Percentiles rank a stretch among this genome's conserved stretches.
phyloP scores from a whole-genome alignment of 2,888 invertebrate species.

The Conchocele bisecta region DNA sequence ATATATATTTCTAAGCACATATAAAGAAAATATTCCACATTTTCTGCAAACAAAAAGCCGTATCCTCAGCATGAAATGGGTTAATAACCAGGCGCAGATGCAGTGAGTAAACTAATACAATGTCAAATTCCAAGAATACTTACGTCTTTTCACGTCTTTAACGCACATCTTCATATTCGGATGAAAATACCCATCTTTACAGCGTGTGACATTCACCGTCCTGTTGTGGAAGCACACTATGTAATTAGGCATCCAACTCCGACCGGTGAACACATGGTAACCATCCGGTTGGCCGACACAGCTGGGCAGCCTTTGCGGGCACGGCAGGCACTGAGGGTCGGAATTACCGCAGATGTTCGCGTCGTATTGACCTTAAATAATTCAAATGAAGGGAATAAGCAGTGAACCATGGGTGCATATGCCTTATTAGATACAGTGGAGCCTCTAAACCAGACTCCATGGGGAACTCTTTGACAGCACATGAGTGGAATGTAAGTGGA shows the following conservation, averaged over 20 bases:
- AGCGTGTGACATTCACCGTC: conserved; percentile 3
- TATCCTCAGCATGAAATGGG: too few relatives aligned
- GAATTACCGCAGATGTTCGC: conserved; percentile 4
- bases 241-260: conserved; percentile 13
- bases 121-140: neutral
- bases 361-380: conserved; percentile 28
- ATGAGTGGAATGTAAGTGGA: too few relatives aligned
- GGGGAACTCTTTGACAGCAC: too few relatives aligned
- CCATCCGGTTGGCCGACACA: conserved; percentile 29
- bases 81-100: too few relatives aligned
- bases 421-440: too few relatives aligned
- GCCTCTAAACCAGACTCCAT: too few relatives aligned
- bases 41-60: too few relatives aligned
- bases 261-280: neutral
- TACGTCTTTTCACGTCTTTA: conserved; percentile 42
- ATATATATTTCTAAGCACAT: too few relatives aligned
- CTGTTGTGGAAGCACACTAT: conserved; percentile 9
- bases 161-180: conserved; percentile 33
- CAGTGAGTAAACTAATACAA: too few relatives aligned
- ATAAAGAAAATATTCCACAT: too few relatives aligned
- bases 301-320: conserved; percentile 16
- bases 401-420: too few relatives aligned
- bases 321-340: conserved; percentile 9
- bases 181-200: conserved; percentile 11
- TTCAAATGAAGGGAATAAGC: too few relatives aligned